Evolutionary conservation across 2,888 invertebrate species (phyloP).

Genomic region (Heliconius cydno): DNA sequence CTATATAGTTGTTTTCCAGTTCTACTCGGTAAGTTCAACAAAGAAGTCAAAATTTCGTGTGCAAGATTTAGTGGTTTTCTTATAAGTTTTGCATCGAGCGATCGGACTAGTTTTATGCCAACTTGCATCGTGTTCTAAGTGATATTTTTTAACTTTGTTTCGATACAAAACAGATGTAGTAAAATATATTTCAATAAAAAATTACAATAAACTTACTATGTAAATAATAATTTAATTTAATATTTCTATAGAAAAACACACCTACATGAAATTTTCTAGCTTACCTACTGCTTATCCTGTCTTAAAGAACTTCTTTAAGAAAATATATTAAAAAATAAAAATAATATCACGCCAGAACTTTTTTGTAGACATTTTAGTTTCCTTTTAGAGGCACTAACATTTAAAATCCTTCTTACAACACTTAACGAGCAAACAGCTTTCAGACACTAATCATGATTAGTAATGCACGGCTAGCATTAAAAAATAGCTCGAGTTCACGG

Average conservation of each 20-base stretch:
- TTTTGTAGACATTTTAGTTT: constrained; percentile 2
- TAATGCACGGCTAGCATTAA: constrained; percentile 21
- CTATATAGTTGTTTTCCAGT: neutral
- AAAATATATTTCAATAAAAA: neutral
- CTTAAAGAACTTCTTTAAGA: neutral
- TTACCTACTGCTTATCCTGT: neutral
- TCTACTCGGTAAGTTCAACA: constrained; percentile 18
- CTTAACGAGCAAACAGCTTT: constrained; percentile 29
- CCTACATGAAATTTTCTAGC: neutral
- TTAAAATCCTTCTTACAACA: constrained; percentile 24
- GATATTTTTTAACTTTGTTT: constrained; percentile 20
- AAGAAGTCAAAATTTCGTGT: constrained; percentile 23
- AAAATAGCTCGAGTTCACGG: constrained; percentile 16
- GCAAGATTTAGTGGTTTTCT: constrained; percentile 24
- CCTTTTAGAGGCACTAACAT: constrained; percentile 14
- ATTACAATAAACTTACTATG: neutral
- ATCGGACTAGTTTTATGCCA: constrained; percentile 10
- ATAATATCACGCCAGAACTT: neutral
- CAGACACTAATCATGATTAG: constrained; percentile 29
- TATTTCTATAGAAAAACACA: neutral
- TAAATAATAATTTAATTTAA: neutral
- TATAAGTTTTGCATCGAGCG: constrained; percentile 14
- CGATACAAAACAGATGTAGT: neutral
- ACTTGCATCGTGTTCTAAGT: constrained; percentile 6
- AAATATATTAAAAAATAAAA: neutral